Evolutionary conservation across 1,140 invertebrate genomes (phyloP).

Genomic region (Neodiprion virginianus): DNA sequence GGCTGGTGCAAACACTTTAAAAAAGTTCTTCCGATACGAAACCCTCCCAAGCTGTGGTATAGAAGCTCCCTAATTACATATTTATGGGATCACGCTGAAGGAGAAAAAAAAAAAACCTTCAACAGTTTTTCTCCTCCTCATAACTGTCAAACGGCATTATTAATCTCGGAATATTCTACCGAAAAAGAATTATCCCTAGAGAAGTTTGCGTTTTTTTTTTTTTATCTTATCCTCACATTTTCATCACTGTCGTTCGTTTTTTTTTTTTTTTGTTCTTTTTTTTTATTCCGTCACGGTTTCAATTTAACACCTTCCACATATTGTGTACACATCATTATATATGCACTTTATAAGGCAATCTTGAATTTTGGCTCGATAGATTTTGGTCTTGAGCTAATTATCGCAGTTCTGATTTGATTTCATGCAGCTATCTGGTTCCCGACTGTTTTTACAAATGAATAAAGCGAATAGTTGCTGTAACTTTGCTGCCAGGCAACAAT

Average conservation of each 20-base stretch:
- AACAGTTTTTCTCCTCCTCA: constrained; percentile 3
- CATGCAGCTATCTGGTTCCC: no score
- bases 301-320: no score
- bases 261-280: neutral
- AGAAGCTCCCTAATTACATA: constrained; percentile 7
- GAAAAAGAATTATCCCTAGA: neutral
- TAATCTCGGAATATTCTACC: constrained; percentile 5
- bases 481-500: no score
- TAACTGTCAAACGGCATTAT: neutral
- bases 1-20: neutral
- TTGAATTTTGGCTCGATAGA: no score
- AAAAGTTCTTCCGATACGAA: neutral
- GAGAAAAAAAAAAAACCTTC: neutral
- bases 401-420: no score
- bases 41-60: neutral
- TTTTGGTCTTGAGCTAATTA: no score
- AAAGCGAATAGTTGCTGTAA: no score
- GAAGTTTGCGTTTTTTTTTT: neutral
- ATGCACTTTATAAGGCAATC: no score
- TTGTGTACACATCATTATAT: no score
- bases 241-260: neutral
- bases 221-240: neutral
- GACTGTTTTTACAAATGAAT: no score
- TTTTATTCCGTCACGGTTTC: neutral
- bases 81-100: neutral